Evolutionary conservation across 2,797 vertebrate species (phyloP).

Genomic region (Pyrrhura leucotis): DNA sequence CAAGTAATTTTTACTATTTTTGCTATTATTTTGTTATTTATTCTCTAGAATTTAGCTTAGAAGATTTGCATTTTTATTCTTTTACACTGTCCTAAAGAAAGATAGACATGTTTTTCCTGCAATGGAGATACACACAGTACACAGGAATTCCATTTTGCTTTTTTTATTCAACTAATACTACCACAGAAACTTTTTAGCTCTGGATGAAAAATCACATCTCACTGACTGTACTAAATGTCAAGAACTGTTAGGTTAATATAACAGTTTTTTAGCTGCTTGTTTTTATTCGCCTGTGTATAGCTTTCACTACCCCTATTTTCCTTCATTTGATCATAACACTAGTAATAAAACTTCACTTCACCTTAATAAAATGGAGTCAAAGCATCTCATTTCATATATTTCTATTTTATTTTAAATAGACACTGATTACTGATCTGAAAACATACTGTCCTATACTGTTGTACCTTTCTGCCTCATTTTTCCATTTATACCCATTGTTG

Average conservation of each 20-base stretch:
- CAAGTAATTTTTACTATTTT: not conserved
- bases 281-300: not conserved
- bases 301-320: slow-evolving; percentile 39
- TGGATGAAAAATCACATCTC: slow-evolving; percentile 24
- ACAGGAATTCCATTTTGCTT: not conserved
- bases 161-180: not conserved
- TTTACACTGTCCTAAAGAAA: not conserved
- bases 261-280: slow-evolving; percentile 17
- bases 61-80: not conserved
- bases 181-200: slow-evolving; percentile 1
- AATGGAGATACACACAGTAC: not conserved
- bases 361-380: slow-evolving; percentile 67
- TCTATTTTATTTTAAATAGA: slow-evolving; percentile 57
- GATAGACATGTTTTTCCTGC: not conserved
- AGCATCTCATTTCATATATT: slow-evolving; percentile 44
- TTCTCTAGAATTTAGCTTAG: not conserved
- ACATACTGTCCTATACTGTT: not conserved
- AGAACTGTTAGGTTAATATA: not conserved
- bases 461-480: slow-evolving; percentile 51
- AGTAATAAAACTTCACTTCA: slow-evolving; percentile 66
- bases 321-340: slow-evolving; percentile 60
- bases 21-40: not conserved
- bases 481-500: slow-evolving; percentile 17
- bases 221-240: not conserved
- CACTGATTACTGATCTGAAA: slow-evolving; percentile 68